Conservation (phyloP, 2,888 invertebrate species). For the Nipponacmea schrenckii region DNA sequence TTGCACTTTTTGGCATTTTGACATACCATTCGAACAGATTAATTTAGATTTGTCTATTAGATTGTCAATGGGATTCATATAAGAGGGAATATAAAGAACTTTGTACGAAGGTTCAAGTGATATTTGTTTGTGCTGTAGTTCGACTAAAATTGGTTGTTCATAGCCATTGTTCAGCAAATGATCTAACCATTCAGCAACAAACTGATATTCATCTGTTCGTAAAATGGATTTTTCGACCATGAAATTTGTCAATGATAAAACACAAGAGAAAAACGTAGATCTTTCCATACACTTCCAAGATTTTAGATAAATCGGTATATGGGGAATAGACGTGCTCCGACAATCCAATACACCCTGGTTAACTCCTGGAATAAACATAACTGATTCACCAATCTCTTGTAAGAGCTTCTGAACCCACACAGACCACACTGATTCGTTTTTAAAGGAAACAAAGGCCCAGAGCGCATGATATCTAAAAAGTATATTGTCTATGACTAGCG, state of each 20-base stretch:
- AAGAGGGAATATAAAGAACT: not conserved
- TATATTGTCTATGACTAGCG: not conserved
- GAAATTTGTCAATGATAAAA: conserved; percentile 1
- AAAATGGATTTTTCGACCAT: not conserved
- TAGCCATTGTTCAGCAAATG: not conserved
- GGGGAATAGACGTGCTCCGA: not conserved
- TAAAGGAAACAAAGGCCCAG: not conserved
- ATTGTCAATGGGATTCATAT: not conserved
- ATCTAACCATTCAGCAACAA: not conserved
- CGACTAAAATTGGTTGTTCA: not conserved
- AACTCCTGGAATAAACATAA: not conserved
- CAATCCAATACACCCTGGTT: not conserved
- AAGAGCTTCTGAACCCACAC: conserved; percentile 8
- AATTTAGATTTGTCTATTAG: not conserved
- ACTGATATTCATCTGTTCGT: not conserved
- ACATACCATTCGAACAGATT: not conserved
- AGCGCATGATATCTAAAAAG: conserved; percentile 3
- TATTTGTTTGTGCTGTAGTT: not conserved
- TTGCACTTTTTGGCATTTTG: not conserved
- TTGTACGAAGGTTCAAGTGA: not conserved
- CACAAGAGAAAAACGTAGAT: conserved; percentile 6
- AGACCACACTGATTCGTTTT: not conserved
- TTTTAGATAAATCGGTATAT: not conserved
- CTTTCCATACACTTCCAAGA: not conserved
- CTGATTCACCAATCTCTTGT: not conserved